Conservation (phyloP, 1,140 invertebrate genomes). For the Heliconius hewitsoni region DNA sequence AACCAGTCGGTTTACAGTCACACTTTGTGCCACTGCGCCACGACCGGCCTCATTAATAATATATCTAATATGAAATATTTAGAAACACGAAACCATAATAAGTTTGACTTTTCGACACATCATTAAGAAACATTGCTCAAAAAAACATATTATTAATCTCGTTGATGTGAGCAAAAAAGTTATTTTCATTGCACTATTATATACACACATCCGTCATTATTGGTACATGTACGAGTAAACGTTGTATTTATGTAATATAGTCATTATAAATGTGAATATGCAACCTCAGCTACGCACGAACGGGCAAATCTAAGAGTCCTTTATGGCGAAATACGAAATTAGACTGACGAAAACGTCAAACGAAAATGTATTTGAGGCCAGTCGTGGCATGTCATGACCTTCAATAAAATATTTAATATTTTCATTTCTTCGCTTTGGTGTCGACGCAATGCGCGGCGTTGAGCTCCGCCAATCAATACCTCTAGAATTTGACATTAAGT, state of each 20-base stretch:
- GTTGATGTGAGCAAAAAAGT: slow-evolving; percentile 1
- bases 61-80: too few relatives aligned
- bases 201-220: slow-evolving; percentile 10
- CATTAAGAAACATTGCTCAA: slow-evolving; percentile 3
- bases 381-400: too few relatives aligned
- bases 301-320: not conserved
- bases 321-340: not conserved
- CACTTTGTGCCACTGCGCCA: too few relatives aligned
- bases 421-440: too few relatives aligned
- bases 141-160: not conserved
- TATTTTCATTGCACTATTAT: not conserved
- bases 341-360: not conserved
- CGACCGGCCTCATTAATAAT: too few relatives aligned
- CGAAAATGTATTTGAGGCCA: not conserved
- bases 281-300: not conserved
- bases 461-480: too few relatives aligned
- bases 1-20: too few relatives aligned
- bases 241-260: not conserved
- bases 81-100: not conserved
- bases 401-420: too few relatives aligned
- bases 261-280: slow-evolving; percentile 7
- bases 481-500: too few relatives aligned
- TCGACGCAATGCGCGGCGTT: too few relatives aligned
- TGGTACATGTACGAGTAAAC: not conserved
- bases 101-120: not conserved